phyloP scores from a whole-genome alignment of 92 coral and sea anemone species.

The Phymanthus crucifer region DNA sequence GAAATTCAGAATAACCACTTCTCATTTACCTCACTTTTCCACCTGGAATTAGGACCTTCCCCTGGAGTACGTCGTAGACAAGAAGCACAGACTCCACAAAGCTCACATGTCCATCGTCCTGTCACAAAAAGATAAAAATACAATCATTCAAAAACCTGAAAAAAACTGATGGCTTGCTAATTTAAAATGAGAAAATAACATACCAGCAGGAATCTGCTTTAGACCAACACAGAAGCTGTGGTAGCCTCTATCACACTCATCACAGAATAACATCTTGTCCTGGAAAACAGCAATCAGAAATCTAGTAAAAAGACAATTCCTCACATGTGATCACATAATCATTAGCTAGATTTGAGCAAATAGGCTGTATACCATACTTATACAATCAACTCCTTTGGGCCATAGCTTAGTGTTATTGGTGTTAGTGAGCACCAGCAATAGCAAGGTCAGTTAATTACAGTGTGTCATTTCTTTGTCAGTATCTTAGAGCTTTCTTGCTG shows the following conservation, averaged over 20 bases:
- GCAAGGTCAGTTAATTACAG: too few species aligned
- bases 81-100: conserved; percentile 99
- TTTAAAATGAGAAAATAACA: neutral
- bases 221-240: conserved; percentile 98
- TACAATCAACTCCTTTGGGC: too few species aligned
- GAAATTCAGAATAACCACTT: too few species aligned
- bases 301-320: neutral
- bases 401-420: too few species aligned
- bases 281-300: conserved; percentile 7
- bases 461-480: too few species aligned
- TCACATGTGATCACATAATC: too few species aligned
- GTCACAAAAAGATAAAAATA: neutral
- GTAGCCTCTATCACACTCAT: conserved; percentile 98
- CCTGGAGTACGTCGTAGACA: conserved; percentile 94
- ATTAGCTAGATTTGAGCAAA: too few species aligned
- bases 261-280: conserved; percentile 99
- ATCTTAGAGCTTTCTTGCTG: too few species aligned
- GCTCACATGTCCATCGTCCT: conserved; percentile 99
- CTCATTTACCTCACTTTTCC: conserved; percentile 90
- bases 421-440: too few species aligned
- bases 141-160: neutral
- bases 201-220: conserved; percentile 76
- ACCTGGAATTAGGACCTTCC: conserved; percentile 84
- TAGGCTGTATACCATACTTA: too few species aligned
- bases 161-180: neutral